Percentiles rank a stretch among this genome's conserved stretches.
phyloP scores from a whole-genome alignment of 2,113 vertebrate genomes.

The Isurus oxyrinchus region DNA sequence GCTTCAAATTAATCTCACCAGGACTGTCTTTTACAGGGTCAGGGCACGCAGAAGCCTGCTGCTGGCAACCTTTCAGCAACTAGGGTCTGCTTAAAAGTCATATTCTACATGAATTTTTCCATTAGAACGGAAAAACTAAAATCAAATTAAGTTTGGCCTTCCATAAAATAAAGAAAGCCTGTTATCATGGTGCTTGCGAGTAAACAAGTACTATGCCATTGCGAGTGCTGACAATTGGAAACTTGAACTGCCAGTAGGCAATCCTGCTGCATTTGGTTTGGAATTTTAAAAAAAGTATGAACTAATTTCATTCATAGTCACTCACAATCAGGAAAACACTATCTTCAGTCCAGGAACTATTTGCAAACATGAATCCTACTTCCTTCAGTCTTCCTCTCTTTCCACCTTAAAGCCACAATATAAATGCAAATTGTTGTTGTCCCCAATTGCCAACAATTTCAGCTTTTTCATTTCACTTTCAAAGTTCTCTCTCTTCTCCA shows the following conservation, averaged over 20 bases:
- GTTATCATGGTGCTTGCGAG: neutral
- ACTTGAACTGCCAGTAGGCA: neutral
- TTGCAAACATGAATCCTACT: neutral
- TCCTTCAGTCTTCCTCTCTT: neutral
- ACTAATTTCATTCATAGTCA: neutral
- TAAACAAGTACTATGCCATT: neutral
- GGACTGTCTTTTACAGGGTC: neutral
- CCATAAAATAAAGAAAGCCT: neutral
- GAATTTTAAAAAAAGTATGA: too few species aligned
- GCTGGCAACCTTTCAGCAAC: neutral
- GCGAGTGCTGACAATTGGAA: neutral
- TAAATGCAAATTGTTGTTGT: neutral
- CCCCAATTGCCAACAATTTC: neutral
- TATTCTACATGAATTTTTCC: neutral
- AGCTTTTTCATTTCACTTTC: neutral
- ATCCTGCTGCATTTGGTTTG: too few species aligned
- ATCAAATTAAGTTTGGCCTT: too few species aligned
- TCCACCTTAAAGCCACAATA: neutral
- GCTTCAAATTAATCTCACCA: neutral
- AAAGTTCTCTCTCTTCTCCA: neutral
- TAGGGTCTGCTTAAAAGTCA: neutral
- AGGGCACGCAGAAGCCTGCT: neutral
- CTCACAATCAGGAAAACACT: neutral
- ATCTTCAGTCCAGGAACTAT: neutral
- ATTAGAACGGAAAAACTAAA: neutral